These are phyloP conservation scores for Rhabdomys dilectus DNA, from an alignment of 2,113 vertebrate species.

Conservation along the genomic window DNA sequence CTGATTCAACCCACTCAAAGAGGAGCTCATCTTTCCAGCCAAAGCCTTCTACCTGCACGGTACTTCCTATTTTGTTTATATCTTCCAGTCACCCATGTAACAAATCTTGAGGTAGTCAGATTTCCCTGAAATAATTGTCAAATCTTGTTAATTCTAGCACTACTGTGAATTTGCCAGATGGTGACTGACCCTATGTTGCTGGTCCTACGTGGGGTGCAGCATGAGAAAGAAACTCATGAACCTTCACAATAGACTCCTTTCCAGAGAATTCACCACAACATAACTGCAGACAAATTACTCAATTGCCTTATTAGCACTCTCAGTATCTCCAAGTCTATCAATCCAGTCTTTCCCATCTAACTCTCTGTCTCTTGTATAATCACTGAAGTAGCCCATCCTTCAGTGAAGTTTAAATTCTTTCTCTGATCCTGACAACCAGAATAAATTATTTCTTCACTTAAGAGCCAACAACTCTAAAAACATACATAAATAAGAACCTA, in stretches of 20 bases:
- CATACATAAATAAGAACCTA: neutral
- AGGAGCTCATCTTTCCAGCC: neutral
- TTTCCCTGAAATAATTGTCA: neutral
- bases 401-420: neutral
- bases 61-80: neutral
- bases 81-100: too few species aligned
- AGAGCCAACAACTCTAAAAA: neutral
- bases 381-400: neutral
- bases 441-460: constrained; percentile 5
- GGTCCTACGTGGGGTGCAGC: neutral
- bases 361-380: neutral
- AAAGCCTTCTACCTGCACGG: neutral
- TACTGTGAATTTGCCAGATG: neutral
- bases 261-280: neutral
- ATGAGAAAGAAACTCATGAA: neutral
- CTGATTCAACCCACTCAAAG: neutral
- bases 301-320: neutral
- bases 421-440: neutral
- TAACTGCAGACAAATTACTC: too few species aligned
- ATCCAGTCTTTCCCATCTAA: neutral
- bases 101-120: neutral
- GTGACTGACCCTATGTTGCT: neutral
- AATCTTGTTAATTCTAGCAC: neutral
- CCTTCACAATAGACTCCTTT: neutral
- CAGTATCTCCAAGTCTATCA: neutral